Base-by-base conservation (phyloP, 2,113 vertebrate genomes). In the Vimba vimba region DNA sequence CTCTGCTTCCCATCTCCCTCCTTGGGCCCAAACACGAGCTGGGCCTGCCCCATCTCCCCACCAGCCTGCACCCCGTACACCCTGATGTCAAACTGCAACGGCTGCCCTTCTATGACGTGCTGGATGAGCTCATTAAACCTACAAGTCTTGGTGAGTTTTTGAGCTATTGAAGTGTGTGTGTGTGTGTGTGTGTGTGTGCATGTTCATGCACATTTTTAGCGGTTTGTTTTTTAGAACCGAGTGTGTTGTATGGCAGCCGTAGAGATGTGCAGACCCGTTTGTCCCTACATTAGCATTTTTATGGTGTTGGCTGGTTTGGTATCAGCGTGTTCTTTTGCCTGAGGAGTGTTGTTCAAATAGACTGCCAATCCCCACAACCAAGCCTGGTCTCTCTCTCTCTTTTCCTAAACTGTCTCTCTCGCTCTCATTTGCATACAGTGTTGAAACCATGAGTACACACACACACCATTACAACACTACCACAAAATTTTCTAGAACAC, bases 51-150 rank as follows among this genome's bases (percentile, higher is more conserved):
- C 98, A 98, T 90, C 96, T 99, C 87, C 93, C 97, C 68, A 95
- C 97, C 80, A 94, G 96, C 33, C 97, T 99, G 91, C 97, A 99
- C 90, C 98, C 98, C 52, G 97, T 99, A 86, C 98, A 99, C 85
- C 98, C 98, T 0, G 98, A 99, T 89, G 98, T 99, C 90, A 99
- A 99, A 87, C 97, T 99, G 81, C 97, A 98, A 94, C 96, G 97
- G 93, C 94, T 99, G 66, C 97, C 98, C 71, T 99, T 99, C 92
- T 99, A 99, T 27, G 98, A 99, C 94, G 91, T 99, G 94, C 91
- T 99, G 94, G 98, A 99, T 25, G 98, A 99, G 91, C 96, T 99
- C 90, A 99, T 99, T 93, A 99, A 99, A 88, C 98, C 98, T 0
- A 99, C 98, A 90, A 99, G 98, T 94, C 94, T 99, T 94, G 97